Evolutionary conservation across 2,797 vertebrate genomes (phyloP), one percentile per base, ranked within the genome.

Genomic region (Nasua narica): DNA sequence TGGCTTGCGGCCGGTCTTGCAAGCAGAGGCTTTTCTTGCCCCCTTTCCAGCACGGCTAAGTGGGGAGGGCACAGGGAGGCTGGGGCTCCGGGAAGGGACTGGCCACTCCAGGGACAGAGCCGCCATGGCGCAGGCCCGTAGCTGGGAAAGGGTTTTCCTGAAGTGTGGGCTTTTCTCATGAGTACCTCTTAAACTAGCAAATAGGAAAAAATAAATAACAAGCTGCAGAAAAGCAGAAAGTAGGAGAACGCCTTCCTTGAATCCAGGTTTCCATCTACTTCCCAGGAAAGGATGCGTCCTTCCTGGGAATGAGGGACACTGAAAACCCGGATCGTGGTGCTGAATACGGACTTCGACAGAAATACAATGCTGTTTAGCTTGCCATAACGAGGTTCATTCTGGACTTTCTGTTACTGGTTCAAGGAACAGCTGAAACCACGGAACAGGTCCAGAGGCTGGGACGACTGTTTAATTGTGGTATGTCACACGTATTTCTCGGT

Each of bases 1-100:
- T 95, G 97, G 96, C 96, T 81, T 50, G 74, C 72, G 90, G 40
- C 72, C 29, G 8, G 14, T 8, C 23, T 27, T 37, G 67, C n/a
- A 8, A 16, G 15, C 14, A 65, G 16, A 10, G 62, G 62, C 15
- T 35, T 35, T 13, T 56, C 54, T 25, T 8, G 23, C 40, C 23
- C 5, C 35, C 25, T 27, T 65, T 65, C 60, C 40, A 5, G 46
- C 46, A 46, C 6, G 62, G 62, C 16, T 54, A 21, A 54, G 52
- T 21, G 6, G 19, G 52, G 52, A 54, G 52, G 60, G 8, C 32
- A 35, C 32, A 19, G 25, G 40, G 70, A 25, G 25, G 23, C 35
- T 52, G 54, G 37, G 21, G 70, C 29, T 7, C 5, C 2, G 9
- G 60, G 3, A 23, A 50, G 46, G 52, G 32, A 25, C 10, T 35